Percentiles rank a stretch among this genome's conserved stretches.
Conservation (phyloP, 2,888 invertebrate species). For the Drosophila peninsularis region DNA sequence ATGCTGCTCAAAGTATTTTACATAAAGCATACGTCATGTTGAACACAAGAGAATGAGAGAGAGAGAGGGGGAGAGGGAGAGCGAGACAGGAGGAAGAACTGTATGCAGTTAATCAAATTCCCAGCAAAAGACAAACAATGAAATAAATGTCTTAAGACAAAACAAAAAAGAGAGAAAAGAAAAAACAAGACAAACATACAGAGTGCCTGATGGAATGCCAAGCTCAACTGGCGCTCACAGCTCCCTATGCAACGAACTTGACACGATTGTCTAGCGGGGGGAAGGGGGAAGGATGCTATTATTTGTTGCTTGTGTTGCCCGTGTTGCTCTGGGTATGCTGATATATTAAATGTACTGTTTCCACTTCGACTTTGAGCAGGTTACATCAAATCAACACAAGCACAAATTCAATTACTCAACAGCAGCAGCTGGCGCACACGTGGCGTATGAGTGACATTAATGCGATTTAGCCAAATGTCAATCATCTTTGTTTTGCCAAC, state of each 20-base stretch:
- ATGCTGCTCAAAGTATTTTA: constrained; percentile 36
- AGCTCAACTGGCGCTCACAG: neutral
- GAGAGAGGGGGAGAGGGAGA: neutral
- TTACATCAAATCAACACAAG: constrained; percentile 76
- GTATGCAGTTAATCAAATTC: constrained; percentile 58
- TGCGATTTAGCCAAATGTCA: constrained; percentile 79
- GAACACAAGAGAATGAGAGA: constrained; percentile 15
- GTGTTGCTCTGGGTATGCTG: constrained; percentile 19
- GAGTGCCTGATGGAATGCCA: constrained; percentile 34
- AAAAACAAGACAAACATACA: constrained; percentile 9
- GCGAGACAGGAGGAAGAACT: neutral
- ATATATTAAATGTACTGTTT: constrained; percentile 52
- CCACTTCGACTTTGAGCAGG: constrained; percentile 41
- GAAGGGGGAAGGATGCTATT: neutral
- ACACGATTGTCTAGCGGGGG: constrained; percentile 13
- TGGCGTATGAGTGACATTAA: constrained; percentile 79
- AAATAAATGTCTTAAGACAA: constrained; percentile 55
- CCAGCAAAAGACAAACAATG: constrained; percentile 54
- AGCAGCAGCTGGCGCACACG: constrained; percentile 24
- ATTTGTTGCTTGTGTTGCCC: constrained; percentile 19
- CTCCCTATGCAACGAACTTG: constrained; percentile 16
- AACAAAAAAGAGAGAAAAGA: neutral
- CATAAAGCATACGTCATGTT: constrained; percentile 46
- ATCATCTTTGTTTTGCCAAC: constrained; percentile 66
- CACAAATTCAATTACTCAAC: constrained; percentile 79